Base-by-base conservation (phyloP, 2,888 invertebrate genomes). In the Pandemis corylana region DNA sequence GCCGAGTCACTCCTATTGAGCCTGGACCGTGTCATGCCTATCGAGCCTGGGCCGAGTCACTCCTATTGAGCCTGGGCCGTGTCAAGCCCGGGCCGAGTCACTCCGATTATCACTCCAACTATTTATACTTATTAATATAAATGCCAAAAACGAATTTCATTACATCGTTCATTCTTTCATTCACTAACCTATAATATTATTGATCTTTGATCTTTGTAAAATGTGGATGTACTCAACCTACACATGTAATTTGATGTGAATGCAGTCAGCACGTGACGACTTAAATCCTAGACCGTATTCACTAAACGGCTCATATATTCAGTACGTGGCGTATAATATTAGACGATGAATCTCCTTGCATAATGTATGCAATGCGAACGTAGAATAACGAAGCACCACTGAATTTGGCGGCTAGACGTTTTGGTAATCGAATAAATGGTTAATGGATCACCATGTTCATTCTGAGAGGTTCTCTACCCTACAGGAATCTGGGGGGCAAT, bases 221-320 rank as follows among this genome's bases (percentile, higher is more conserved):
- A 36, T 36, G 4, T 36, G 2, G 1, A 36, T 36, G 28, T 36
- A 44, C 44, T 44, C 53, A 20, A 1, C 20, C 20, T 20, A 20
- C 20, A 15, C 20, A 59, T 59, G 51, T 44, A 65, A 59, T 73
- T 53, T 51, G n/a, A 10, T 15, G 7, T 7, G 44, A 41, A 49
- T 61, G 36, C 42, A 64, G 64, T 65, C 49, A 61, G 46, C 69
- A 69, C 64, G 41, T 59, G 69, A 73, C 15, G 44, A 20, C 73
- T 64, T 69, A 69, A 74, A 69, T 65, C 73, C 74, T 42, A 20
- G 56, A 56, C 42, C 74, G n/a, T 73, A 68, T 70, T 69, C 74
- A 41, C 74, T 66, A 66, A 74, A 74, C 65, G 74, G 74, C 69
- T 74, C 74, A 70, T 74, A 74, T 74, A 74, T 74, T 69, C 74